A percentile compares a stretch with the other conserved stretches of the same genome.
These are phyloP conservation scores for Poecile atricapillus DNA, from an alignment of 2,113 vertebrate species.

Conservation along the genomic window DNA sequence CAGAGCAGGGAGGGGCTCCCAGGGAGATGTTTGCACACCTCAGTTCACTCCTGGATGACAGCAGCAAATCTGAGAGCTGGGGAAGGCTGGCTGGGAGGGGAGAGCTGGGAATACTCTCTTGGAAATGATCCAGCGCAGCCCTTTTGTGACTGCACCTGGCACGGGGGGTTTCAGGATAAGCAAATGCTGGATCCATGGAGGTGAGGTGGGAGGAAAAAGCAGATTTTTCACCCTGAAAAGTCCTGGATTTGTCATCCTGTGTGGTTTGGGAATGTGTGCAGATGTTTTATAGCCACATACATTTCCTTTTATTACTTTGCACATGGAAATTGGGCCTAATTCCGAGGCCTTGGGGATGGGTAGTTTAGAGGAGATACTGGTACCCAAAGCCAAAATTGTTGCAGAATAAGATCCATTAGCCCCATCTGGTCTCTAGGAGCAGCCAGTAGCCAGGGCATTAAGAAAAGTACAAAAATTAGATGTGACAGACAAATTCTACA, in stretches of 20 bases:
- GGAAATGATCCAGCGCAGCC: background rate
- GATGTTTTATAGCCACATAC: background rate
- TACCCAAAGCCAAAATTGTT: background rate
- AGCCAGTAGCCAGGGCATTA: background rate
- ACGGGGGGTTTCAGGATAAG: rapidly evolving
- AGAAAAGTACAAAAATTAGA: background rate
- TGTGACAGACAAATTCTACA: background rate
- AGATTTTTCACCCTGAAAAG: background rate
- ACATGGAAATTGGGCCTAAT: background rate
- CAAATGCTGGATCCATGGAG: background rate
- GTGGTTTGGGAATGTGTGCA: background rate
- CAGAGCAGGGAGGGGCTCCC: background rate
- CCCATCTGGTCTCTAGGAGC: background rate
- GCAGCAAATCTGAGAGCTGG: background rate
- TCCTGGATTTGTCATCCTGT: background rate
- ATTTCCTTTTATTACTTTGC: background rate
- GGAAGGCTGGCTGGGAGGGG: background rate
- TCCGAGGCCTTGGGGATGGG: background rate
- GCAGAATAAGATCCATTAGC: background rate
- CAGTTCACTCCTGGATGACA: background rate
- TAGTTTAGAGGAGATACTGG: background rate
- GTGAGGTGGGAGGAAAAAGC: background rate
- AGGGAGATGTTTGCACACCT: background rate
- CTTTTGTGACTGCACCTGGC: background rate
- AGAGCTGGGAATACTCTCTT: background rate